Conservation (phyloP, 2,888 invertebrate genomes). For the Chirona hameri region DNA sequence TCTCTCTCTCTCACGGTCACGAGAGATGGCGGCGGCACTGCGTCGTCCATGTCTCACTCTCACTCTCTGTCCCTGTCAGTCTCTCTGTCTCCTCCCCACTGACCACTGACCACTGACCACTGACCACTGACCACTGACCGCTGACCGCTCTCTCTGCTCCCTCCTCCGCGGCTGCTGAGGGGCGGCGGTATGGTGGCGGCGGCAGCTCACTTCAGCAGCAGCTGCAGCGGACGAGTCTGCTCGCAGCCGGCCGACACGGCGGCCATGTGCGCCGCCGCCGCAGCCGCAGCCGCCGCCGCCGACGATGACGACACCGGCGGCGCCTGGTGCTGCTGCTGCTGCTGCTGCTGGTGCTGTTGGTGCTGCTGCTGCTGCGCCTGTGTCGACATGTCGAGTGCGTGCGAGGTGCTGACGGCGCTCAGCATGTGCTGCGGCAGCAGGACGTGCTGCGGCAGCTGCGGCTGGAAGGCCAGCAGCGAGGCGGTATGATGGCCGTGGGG, state of each 20-base stretch:
- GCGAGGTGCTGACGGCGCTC: neutral
- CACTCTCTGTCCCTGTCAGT: neutral
- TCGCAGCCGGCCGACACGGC: neutral
- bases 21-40: neutral
- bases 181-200: too few relatives aligned
- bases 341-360: neutral
- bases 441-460: slow-evolving; percentile 1
- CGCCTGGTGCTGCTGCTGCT: too few relatives aligned
- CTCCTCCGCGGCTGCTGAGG: too few relatives aligned
- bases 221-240: neutral
- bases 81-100: too few relatives aligned
- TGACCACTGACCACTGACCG: too few relatives aligned
- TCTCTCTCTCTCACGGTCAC: neutral
- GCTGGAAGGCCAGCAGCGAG: neutral
- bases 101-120: too few relatives aligned
- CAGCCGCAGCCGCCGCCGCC: too few relatives aligned
- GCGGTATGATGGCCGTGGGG: too few relatives aligned
- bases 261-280: neutral
- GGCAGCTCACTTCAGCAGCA: slow-evolving; percentile 26
- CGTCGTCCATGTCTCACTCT: neutral
- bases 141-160: neutral
- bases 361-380: neutral
- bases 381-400: slow-evolving; percentile 27
- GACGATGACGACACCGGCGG: too few relatives aligned
- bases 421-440: slow-evolving; percentile 23